Evolutionary conservation across 2,888 invertebrate genomes (phyloP), one percentile per base, ranked within the genome.

Genomic region (Aporophyla nigra): DNA sequence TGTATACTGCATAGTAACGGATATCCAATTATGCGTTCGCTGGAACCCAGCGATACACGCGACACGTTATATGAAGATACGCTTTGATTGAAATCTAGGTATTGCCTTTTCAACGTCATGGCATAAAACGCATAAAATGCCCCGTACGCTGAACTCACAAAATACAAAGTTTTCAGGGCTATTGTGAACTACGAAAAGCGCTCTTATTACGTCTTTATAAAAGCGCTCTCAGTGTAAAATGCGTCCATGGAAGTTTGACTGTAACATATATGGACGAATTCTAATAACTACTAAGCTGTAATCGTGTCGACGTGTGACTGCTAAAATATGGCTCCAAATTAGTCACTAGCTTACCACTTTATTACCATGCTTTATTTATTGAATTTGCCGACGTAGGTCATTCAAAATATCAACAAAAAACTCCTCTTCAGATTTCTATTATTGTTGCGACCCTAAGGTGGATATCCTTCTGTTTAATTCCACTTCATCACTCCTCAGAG

Each of bases 41-140:
- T 40, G 61, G 80, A 84, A 80, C 69, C 49, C 40, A 66, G 66
- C 72, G 72, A 82, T 82, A 70, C 62, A 12, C 61, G 58, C 68
- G 85, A 43, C 66, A 63, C 33, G 53, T 62, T 70, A 70, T 56
- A 66, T 66, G 40, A 21, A 58, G 53, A 53, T 75, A 40, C 21
- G n/a, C 14, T 19, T 49, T 40, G 16, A 33, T 19, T 59, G 19
- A 21, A n/a, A 46, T 24, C 53, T 66, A 56, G 46, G 62, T 53
- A 19, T 49, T 65, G 24, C 10, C 1, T 54, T 58, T 14, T 61
- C 21, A 80, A 62, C n/a, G 4, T 27, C 7, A 27, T 14, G 19
- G 27, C 7, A 19, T 14, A 24, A 71, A 58, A 51, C 12, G 16
- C 14, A 80, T 40, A 9, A 21, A 5, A 53, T 67, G 16, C 56